Percentiles rank a stretch among this genome's conserved stretches.
Evolutionary conservation across 2,888 invertebrate species (phyloP).

Genomic region (Teleogryllus oceanicus): DNA sequence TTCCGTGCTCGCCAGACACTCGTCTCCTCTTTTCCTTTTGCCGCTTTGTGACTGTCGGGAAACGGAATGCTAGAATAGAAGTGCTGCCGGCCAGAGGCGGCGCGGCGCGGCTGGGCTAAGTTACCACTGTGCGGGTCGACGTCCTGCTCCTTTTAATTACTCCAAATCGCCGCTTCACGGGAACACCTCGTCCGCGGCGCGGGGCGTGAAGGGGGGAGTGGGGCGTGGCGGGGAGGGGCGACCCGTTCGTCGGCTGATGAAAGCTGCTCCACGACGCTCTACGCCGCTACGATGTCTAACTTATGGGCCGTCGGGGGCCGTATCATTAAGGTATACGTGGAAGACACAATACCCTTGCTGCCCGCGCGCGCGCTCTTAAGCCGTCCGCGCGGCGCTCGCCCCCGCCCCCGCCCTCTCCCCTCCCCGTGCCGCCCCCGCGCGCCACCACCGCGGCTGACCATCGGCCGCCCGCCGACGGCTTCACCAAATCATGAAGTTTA

Average conservation of each 20-base stretch:
- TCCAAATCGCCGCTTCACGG: constrained; percentile 6
- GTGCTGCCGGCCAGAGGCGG: too few species aligned
- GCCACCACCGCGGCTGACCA: background rate
- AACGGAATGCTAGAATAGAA: too few species aligned
- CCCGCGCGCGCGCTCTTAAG: too few species aligned
- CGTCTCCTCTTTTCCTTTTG: background rate
- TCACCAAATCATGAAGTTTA: constrained; percentile 9
- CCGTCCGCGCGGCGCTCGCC: background rate
- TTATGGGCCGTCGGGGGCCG: background rate
- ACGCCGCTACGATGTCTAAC: background rate
- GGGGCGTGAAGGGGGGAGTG: background rate
- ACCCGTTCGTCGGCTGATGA: background rate
- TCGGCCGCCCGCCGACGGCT: background rate
- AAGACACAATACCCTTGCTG: background rate
- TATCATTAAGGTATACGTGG: constrained; percentile 18
- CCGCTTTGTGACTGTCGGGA: too few species aligned
- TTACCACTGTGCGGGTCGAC: background rate
- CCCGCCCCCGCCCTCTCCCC: background rate
- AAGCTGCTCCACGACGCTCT: background rate
- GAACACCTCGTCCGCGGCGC: background rate
- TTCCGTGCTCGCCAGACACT: background rate
- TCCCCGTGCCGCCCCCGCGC: background rate
- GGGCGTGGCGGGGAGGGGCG: background rate
- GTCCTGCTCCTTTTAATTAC: constrained; percentile 3
- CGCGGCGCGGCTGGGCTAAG: background rate